phyloP scores from a whole-genome alignment of 2,797 vertebrate species.

The Microctenopoma lineatum region DNA sequence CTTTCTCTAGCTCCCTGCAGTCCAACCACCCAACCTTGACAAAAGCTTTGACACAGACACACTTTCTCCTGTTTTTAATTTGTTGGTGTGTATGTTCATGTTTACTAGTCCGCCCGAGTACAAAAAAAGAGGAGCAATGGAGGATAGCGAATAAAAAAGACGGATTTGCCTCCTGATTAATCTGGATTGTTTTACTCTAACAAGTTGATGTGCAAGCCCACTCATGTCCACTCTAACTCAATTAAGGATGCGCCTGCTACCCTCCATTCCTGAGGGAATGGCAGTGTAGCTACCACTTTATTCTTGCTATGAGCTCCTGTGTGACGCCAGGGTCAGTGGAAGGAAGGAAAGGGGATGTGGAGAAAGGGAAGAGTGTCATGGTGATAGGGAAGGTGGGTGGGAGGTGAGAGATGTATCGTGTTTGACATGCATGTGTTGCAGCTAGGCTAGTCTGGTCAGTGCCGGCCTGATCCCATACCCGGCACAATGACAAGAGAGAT shows the following conservation, averaged over 20 bases:
- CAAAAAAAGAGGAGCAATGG: conserved; percentile 27
- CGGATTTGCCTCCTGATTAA: conserved; percentile 66
- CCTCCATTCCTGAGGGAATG: conserved; percentile 60
- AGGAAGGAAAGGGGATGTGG: conserved; percentile 23
- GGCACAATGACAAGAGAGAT: conserved; percentile 31
- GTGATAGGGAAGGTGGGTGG: conserved; percentile 28
- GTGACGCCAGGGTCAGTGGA: conserved; percentile 71
- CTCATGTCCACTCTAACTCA: conserved; percentile 79
- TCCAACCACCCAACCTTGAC: conserved; percentile 50
- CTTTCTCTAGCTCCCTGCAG: conserved; percentile 39
- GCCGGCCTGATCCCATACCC: conserved; percentile 38
- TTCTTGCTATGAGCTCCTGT: conserved; percentile 44
- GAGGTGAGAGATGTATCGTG: conserved; percentile 41
- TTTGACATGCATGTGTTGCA: conserved; percentile 55
- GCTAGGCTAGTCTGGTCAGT: conserved; percentile 50
- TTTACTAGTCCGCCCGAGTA: conserved; percentile 23
- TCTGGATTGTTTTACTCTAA: conserved; percentile 74
- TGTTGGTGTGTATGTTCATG: conserved; percentile 27
- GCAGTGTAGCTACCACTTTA: conserved; percentile 44
- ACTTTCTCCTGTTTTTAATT: conserved; percentile 56
- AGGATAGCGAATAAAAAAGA: conserved; percentile 72
- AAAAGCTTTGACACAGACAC: conserved; percentile 66
- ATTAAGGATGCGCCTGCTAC: conserved; percentile 76
- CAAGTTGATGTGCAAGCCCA: conserved; percentile 81
- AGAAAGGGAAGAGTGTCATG: conserved; percentile 27